These are phyloP conservation scores for Popillia japonica DNA, from an alignment of 1,140 invertebrate species.

Conservation along the genomic window DNA sequence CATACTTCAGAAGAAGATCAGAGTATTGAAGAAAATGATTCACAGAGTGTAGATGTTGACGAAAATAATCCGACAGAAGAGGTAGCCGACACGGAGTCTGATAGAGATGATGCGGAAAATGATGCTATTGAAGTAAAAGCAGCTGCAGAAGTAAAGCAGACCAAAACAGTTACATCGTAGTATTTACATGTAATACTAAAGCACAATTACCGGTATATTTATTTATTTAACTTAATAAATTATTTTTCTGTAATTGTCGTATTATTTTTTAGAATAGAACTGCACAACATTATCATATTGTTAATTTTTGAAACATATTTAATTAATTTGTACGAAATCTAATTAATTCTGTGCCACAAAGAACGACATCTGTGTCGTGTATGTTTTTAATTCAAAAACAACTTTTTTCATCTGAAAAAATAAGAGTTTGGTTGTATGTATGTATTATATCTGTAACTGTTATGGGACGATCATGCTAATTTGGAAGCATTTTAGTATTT, in stretches of 20 bases:
- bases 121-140: background rate
- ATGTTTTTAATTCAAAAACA: too few relatives aligned
- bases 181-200: background rate
- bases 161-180: background rate
- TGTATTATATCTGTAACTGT: too few relatives aligned
- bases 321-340: too few relatives aligned
- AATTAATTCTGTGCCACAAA: too few relatives aligned
- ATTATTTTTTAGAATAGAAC: background rate
- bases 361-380: too few relatives aligned
- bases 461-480: too few relatives aligned
- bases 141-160: background rate
- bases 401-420: too few relatives aligned
- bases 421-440: too few relatives aligned
- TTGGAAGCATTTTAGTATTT: too few relatives aligned
- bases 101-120: background rate
- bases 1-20: background rate
- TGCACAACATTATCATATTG: too few relatives aligned
- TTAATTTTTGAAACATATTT: too few relatives aligned
- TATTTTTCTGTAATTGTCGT: background rate
- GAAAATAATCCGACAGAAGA: background rate
- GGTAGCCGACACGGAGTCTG: background rate
- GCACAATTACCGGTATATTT: background rate
- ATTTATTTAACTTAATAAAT: conserved; percentile 17
- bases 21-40: background rate
- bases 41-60: background rate